These are phyloP conservation scores for Eulithis prunata DNA, from an alignment of 2,888 invertebrate genomes.

Conservation along the genomic window DNA sequence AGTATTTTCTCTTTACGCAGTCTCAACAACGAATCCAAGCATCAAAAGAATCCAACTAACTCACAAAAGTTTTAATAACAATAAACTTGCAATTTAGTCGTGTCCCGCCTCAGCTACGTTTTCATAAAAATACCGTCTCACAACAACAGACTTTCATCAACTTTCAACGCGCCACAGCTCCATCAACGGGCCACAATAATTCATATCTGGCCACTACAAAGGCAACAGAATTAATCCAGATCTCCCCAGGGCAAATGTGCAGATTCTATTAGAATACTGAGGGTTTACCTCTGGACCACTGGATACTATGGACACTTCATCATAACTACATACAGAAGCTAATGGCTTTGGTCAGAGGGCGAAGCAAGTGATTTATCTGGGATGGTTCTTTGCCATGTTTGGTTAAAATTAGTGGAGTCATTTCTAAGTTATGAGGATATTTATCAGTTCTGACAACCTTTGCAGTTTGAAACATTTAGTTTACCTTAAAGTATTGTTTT, in stretches of 20 bases:
- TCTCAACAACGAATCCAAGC: too few relatives aligned
- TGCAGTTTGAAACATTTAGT: too few relatives aligned
- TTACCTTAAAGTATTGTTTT: too few relatives aligned
- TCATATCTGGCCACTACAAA: slow-evolving; percentile 54
- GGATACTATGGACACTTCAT: neutral
- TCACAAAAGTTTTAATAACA: neutral
- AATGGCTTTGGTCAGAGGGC: too few relatives aligned
- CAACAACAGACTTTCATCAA: slow-evolving; percentile 37
- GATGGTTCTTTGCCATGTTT: too few relatives aligned
- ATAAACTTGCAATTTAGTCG: slow-evolving; percentile 3
- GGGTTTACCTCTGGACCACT: neutral
- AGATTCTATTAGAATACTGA: slow-evolving; percentile 55
- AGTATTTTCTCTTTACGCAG: too few relatives aligned
- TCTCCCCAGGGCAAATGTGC: slow-evolving; percentile 52
- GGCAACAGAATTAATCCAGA: slow-evolving; percentile 52
- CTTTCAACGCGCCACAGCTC: slow-evolving; percentile 18
- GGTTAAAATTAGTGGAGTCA: too few relatives aligned
- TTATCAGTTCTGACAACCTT: too few relatives aligned
- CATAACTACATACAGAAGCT: too few relatives aligned
- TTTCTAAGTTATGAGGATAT: too few relatives aligned
- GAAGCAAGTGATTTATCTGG: too few relatives aligned
- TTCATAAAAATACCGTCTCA: slow-evolving; percentile 32
- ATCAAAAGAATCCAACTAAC: too few relatives aligned
- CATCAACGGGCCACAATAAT: slow-evolving; percentile 45
- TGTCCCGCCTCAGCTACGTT: slow-evolving; percentile 1